These are phyloP conservation scores for Gryllus bimaculatus DNA, from an alignment of 1,140 invertebrate species.

Conservation along the genomic window DNA sequence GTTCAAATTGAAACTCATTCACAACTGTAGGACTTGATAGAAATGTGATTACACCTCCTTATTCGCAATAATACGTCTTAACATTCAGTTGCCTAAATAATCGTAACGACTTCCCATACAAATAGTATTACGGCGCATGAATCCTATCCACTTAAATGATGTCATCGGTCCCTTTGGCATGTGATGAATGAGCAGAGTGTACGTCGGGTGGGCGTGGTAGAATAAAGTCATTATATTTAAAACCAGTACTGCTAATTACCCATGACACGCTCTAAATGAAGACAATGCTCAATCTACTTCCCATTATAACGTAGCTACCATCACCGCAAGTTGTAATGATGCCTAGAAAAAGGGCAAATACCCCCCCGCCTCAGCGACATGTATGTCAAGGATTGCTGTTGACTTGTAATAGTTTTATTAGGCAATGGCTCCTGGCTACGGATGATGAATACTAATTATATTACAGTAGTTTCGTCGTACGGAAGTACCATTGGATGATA, in stretches of 20 bases:
- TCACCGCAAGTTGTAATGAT: not conserved
- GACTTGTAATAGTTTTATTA: not conserved
- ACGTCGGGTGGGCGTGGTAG: not conserved
- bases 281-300: no score
- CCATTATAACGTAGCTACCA: not conserved
- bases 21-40: not conserved
- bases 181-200: not conserved
- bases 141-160: not conserved
- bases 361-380: not conserved
- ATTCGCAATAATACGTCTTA: not conserved
- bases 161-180: not conserved
- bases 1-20: not conserved
- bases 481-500: no score
- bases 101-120: not conserved
- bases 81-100: not conserved
- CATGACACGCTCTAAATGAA: not conserved
- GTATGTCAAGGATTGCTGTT: slow-evolving; percentile 1
- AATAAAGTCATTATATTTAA: not conserved
- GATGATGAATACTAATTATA: no score
- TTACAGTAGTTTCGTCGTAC: no score
- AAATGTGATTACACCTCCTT: not conserved
- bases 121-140: not conserved
- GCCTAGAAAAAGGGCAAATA: not conserved
- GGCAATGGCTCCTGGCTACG: not conserved
- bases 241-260: not conserved